These are phyloP conservation scores for Ptychodera flava DNA, from an alignment of 35 echinoderm and acorn worm species.

Conservation along the genomic window DNA sequence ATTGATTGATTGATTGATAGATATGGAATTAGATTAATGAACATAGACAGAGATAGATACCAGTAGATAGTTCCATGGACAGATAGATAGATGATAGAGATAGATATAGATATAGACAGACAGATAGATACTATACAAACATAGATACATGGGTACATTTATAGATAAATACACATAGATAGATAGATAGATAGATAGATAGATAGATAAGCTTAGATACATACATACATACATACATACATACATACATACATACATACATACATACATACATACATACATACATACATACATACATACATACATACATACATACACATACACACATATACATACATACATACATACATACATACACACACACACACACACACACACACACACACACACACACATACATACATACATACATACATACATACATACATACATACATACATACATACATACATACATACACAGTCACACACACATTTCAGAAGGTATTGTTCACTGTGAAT, in stretches of 20 bases:
- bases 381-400: background rate
- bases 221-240: constrained; percentile 2
- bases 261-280: constrained; percentile 2
- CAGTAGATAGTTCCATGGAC: too few species aligned
- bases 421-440: background rate
- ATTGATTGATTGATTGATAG: too few species aligned
- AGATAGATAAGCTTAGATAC: background rate
- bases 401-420: background rate
- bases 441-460: background rate
- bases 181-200: too few species aligned
- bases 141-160: too few species aligned
- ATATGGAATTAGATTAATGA: too few species aligned
- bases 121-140: too few species aligned
- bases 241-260: constrained; percentile 2
- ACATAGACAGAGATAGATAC: too few species aligned
- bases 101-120: too few species aligned
- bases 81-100: too few species aligned
- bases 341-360: background rate
- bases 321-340: background rate
- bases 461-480: background rate
- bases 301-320: background rate
- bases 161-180: too few species aligned
- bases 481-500: too few species aligned
- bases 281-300: background rate
- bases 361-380: background rate